Evolutionary conservation across 53 echinoderm and acorn worm genomes (phyloP).

Genomic region (Temnopleurus reevesii): DNA sequence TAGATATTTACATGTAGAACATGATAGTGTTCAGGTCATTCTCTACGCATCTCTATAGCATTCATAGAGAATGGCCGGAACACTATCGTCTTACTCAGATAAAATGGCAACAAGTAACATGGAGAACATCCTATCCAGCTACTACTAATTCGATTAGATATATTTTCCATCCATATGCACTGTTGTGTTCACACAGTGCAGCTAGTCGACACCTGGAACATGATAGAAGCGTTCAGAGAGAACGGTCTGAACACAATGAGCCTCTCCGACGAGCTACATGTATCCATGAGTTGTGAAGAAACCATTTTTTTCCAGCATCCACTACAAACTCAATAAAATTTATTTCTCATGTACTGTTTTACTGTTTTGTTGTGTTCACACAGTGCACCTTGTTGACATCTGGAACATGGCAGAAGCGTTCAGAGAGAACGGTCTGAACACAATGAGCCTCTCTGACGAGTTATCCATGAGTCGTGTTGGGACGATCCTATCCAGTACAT

Average conservation of each 20-base stretch:
- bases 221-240: conserved; percentile 96
- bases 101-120: neutral
- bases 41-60: neutral
- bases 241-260: conserved; percentile 91
- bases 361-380: neutral
- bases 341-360: neutral
- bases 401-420: conserved; percentile 94
- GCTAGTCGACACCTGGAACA: conserved; percentile 94
- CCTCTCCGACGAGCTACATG: conserved; percentile 66
- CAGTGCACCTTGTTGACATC: conserved; percentile 94
- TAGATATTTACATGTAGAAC: neutral
- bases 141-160: neutral
- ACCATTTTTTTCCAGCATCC: conserved; percentile 76
- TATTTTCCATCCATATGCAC: neutral
- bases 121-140: neutral
- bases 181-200: conserved; percentile 62
- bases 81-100: neutral
- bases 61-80: neutral
- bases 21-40: neutral
- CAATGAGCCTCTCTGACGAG: conserved; percentile 81
- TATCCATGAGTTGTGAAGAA: conserved; percentile 64
- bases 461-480: conserved; percentile 53
- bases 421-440: conserved; percentile 82
- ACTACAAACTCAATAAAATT: conserved; percentile 58
- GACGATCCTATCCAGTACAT: conserved; percentile 52